Evolutionary conservation across 2,113 vertebrate species (phyloP), one percentile per base, ranked within the genome.

Genomic region (Corythaeola cristata): DNA sequence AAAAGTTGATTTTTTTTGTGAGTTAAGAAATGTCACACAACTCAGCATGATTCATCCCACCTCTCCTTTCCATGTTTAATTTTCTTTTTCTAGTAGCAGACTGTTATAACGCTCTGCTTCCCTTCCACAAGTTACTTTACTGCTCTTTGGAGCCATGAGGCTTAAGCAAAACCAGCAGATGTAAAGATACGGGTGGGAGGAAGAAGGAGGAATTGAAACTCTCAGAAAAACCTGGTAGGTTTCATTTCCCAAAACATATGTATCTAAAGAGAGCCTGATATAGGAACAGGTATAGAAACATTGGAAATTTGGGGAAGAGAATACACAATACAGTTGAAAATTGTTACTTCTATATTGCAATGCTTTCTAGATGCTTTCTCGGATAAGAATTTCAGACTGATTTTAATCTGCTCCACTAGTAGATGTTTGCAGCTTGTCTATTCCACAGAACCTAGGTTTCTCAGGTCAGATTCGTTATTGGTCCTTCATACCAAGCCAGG

Each of bases 381-480:
- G 45, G 28, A 8, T 63, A 35, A 82, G 77, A 63, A 47, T 11
- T 45, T 66, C 16, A 23, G 50, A 5, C 27, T 68, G 17, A 10
- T 76, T 95, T 95, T 64, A 50, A 8, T 47, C 41, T 6, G 3
- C 7, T 77, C 30, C 4, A 2, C 11, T 58, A 35, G 8, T 11
- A 58, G 22, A 14, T 67, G 30, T 82, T 87, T 78, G 56, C 17
- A 37, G 32, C 20, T 79, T 6, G 9, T 55, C 32, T 92, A 0
- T 85, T 85, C 16, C 22, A 50, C 15, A 82, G 41, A 90, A 75
- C 14, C 28, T 79, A 12, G 21, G 11, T 50, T 78, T 92, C 23
- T 59, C 0, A 0, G 12, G 56, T 58, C 39, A 55, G 45, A 52
- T 71, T 50, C 0, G 0, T 10, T 78, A n/a, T 8, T 71, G 22